Evolutionary conservation across 2,797 vertebrate genomes (phyloP).

Genomic region (Dipus sagitta): DNA sequence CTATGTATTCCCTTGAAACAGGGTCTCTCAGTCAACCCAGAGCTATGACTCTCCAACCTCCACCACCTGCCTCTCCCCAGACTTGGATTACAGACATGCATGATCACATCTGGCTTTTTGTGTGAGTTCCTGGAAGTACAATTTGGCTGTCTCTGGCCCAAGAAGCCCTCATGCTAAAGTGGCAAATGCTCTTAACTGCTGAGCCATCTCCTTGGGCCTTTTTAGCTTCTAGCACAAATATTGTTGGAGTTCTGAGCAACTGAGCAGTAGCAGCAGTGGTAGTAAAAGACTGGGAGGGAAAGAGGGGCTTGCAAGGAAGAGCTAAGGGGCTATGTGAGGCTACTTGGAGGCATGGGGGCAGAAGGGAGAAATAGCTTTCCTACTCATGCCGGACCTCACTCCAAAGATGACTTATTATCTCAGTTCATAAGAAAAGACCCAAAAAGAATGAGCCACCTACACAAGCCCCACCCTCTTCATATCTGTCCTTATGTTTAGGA

Average conservation of each 20-base stretch:
- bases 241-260: neutral
- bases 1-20: no score
- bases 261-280: neutral
- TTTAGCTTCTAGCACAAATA: neutral
- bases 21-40: no score
- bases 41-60: no score
- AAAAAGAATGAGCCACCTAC: neutral
- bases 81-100: no score
- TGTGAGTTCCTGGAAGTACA: no score
- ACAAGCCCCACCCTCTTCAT: neutral
- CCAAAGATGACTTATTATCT: neutral
- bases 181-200: no score
- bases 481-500: neutral
- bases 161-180: no score
- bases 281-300: neutral
- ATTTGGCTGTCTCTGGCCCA: no score
- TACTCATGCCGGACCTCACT: neutral
- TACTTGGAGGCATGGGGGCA: neutral
- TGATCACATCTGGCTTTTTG: no score
- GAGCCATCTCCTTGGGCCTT: no score
- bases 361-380: neutral
- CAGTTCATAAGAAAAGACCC: neutral
- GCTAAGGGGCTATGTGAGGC: fast-evolving
- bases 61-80: no score
- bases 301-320: neutral